These are phyloP conservation scores for Lagodon rhomboides DNA, from an alignment of 2,797 vertebrate species.

Conservation along the genomic window DNA sequence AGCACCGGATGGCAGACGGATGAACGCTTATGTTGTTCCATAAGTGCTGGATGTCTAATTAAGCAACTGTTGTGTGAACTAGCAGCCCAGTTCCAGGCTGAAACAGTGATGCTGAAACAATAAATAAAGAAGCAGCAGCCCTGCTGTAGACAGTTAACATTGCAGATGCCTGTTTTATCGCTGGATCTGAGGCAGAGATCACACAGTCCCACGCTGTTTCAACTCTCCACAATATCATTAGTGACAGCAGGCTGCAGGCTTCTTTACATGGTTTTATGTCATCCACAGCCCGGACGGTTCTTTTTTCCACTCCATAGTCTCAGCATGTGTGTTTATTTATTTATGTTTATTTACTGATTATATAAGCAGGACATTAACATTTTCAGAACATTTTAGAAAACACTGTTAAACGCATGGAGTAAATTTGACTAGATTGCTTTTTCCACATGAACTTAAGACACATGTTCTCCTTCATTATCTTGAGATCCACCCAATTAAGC, in stretches of 20 bases:
- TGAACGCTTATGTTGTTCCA: not conserved
- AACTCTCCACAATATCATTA: conserved; percentile 55
- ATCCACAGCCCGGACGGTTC: conserved; percentile 22
- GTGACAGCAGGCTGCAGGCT: conserved; percentile 53
- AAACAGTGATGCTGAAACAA: conserved; percentile 20
- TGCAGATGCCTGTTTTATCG: conserved; percentile 56
- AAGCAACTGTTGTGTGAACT: not conserved
- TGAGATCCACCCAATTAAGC: conserved; percentile 72
- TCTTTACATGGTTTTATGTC: conserved; percentile 44
- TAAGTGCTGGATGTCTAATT: not conserved
- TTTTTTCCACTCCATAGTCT: conserved; percentile 26
- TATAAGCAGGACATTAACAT: not conserved
- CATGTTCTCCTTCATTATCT: conserved; percentile 66
- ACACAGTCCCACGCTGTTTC: conserved; percentile 48
- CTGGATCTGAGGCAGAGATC: conserved; percentile 48
- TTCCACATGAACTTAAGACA: conserved; percentile 43
- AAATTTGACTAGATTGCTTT: conserved; percentile 21
- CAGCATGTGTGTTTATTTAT: conserved; percentile 20
- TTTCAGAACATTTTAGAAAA: not conserved
- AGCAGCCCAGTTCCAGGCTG: conserved; percentile 2
- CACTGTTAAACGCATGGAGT: too few species aligned
- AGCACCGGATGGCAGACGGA: not conserved
- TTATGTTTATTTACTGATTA: conserved; percentile 1
- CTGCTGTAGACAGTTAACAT: conserved; percentile 37
- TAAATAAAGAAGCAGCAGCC: conserved; percentile 22